A percentile compares a stretch with the other conserved stretches of the same genome.
phyloP scores from a whole-genome alignment of 2,888 invertebrate species.

The Agonum fuliginosum region DNA sequence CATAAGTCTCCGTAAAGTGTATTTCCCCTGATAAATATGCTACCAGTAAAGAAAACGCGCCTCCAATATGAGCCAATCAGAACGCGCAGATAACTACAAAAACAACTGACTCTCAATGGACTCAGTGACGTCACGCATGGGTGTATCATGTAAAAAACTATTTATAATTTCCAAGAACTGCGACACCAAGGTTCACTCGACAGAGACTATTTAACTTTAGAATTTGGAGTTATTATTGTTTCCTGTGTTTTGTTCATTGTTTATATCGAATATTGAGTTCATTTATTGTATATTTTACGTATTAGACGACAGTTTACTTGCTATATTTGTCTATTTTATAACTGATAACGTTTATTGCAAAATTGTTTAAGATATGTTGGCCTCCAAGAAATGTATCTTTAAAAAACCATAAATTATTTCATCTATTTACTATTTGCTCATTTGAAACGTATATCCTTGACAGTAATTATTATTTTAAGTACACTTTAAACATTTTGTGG shows the following conservation, averaged over 20 bases:
- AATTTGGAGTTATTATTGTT: background rate
- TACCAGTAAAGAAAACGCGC: background rate
- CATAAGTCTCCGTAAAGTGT: background rate
- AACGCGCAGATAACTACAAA: background rate
- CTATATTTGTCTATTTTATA: too few relatives aligned
- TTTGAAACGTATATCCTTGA: too few relatives aligned
- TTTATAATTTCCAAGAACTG: constrained; percentile 3
- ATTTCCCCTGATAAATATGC: background rate
- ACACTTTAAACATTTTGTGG: too few relatives aligned
- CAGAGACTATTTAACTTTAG: background rate
- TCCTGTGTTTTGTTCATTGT: background rate
- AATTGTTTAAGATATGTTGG: too few relatives aligned
- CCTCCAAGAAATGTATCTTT: too few relatives aligned
- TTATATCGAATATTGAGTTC: background rate
- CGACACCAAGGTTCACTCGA: background rate
- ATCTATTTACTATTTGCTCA: too few relatives aligned
- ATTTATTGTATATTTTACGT: background rate
- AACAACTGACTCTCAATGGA: constrained; percentile 22
- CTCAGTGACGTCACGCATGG: constrained; percentile 18
- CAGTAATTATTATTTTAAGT: too few relatives aligned
- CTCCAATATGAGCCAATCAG: constrained; percentile 36
- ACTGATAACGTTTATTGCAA: too few relatives aligned
- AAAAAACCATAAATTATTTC: too few relatives aligned
- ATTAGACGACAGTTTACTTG: too few relatives aligned
- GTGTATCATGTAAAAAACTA: background rate